Percentiles rank a stretch among this genome's conserved stretches.
Evolutionary conservation across 2,888 invertebrate species (phyloP).

Genomic region (Drosophila neoperkinsi): DNA sequence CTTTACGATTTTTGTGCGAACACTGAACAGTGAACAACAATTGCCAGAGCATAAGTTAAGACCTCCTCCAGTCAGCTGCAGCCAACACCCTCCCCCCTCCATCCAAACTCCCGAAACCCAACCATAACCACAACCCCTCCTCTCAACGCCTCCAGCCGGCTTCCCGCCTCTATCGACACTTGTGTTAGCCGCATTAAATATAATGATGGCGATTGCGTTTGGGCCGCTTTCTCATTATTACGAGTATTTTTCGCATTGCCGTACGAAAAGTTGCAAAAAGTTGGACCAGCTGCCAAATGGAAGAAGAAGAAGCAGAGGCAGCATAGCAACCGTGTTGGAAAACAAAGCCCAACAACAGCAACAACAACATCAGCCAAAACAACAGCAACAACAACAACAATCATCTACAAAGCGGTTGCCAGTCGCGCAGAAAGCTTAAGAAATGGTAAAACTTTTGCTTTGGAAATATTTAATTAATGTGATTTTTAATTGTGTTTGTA

Average conservation of each 20-base stretch:
- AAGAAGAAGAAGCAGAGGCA: neutral
- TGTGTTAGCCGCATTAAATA: conserved; percentile 80
- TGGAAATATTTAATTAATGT: conserved; percentile 81
- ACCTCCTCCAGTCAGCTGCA: conserved; percentile 25
- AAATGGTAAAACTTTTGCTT: conserved; percentile 78
- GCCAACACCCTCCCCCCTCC: neutral
- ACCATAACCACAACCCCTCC: neutral
- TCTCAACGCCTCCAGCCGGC: neutral
- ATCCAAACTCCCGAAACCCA: neutral
- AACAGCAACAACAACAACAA: neutral
- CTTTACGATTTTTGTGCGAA: conserved; percentile 63
- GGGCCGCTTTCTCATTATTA: conserved; percentile 63
- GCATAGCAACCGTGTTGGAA: conserved; percentile 42
- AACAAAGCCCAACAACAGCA: conserved; percentile 60
- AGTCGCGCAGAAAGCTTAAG: conserved; percentile 73
- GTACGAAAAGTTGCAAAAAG: conserved; percentile 75
- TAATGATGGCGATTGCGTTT: conserved; percentile 75
- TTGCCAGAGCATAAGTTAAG: conserved; percentile 70
- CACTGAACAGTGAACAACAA: conserved; percentile 29
- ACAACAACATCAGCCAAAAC: neutral
- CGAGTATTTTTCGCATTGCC: conserved; percentile 77
- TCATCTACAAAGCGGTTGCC: conserved; percentile 22
- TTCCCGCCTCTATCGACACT: conserved; percentile 15
- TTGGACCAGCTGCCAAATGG: conserved; percentile 37
- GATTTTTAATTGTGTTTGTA: conserved; percentile 76